These are phyloP conservation scores for Hirtodrosophila histrioides DNA, from an alignment of 2,888 invertebrate species.

Conservation along the genomic window DNA sequence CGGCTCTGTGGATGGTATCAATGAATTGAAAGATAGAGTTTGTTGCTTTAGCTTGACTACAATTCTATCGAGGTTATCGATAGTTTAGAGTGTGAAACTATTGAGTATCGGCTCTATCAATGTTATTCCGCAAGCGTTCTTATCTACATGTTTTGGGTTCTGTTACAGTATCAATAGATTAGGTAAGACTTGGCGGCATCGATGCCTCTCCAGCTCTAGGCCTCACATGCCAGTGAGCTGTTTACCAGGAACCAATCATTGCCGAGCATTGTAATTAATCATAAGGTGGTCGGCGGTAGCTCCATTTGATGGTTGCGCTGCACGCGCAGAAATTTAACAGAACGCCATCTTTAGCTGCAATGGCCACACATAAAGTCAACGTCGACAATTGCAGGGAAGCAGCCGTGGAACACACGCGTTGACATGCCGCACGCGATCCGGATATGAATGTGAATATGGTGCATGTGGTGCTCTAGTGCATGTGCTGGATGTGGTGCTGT, in stretches of 20 bases:
- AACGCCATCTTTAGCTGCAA: constrained; percentile 54
- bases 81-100: no score
- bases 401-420: constrained; percentile 72
- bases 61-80: no score
- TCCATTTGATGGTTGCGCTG: constrained; percentile 57
- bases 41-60: no score
- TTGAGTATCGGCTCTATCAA: no score
- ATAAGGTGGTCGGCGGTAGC: constrained; percentile 50
- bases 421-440: constrained; percentile 83
- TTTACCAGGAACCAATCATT: constrained; percentile 76
- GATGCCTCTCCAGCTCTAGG: neutral
- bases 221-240: constrained; percentile 45
- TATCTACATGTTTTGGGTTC: no score
- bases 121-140: no score
- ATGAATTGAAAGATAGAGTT: no score
- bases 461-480: neutral
- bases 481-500: constrained; percentile 6
- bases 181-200: no score
- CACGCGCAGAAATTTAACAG: constrained; percentile 56
- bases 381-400: constrained; percentile 69
- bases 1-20: no score
- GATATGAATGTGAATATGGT: constrained; percentile 27
- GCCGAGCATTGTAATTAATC: constrained; percentile 68
- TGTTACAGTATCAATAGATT: no score
- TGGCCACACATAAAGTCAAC: constrained; percentile 45